A percentile compares a stretch with the other conserved stretches of the same genome.
Evolutionary conservation across 2,888 invertebrate species (phyloP).

Genomic region (Mesorhabditis spiculigera): DNA sequence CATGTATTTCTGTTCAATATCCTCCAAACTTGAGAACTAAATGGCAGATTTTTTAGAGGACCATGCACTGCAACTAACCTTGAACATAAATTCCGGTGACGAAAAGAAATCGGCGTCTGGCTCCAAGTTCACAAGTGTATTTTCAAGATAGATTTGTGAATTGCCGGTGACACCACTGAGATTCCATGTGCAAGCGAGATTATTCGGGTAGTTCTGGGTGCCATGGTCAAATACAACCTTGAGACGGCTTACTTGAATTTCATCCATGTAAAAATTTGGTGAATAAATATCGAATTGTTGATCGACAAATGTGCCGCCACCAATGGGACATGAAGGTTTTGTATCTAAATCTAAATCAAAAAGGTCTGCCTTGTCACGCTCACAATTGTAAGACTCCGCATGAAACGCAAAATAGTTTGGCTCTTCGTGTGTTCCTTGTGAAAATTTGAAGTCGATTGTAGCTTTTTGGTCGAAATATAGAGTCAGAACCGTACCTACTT

Average conservation of each 20-base stretch:
- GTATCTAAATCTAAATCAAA: neutral
- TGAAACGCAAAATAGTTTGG: neutral
- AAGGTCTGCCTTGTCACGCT: neutral
- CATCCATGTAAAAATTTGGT: neutral
- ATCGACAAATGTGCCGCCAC: neutral
- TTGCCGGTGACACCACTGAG: neutral
- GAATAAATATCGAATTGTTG: neutral
- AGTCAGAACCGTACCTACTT: neutral
- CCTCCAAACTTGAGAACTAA: no score
- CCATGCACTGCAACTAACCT: neutral
- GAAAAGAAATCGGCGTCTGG: neutral
- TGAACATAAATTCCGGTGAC: neutral
- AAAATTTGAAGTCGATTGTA: neutral
- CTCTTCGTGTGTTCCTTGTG: slow-evolving; percentile 1
- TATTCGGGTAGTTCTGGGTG: slow-evolving; percentile 3
- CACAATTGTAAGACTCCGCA: neutral
- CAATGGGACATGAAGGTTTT: neutral
- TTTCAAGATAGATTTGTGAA: neutral
- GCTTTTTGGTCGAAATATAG: neutral
- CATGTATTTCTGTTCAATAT: no score
- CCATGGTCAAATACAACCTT: neutral
- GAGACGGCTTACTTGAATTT: neutral
- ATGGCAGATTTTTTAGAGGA: no score
- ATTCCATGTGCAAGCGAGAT: neutral
- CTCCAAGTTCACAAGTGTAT: neutral